Conservation (phyloP, 2,113 vertebrate genomes). For the Origma solitaria region DNA sequence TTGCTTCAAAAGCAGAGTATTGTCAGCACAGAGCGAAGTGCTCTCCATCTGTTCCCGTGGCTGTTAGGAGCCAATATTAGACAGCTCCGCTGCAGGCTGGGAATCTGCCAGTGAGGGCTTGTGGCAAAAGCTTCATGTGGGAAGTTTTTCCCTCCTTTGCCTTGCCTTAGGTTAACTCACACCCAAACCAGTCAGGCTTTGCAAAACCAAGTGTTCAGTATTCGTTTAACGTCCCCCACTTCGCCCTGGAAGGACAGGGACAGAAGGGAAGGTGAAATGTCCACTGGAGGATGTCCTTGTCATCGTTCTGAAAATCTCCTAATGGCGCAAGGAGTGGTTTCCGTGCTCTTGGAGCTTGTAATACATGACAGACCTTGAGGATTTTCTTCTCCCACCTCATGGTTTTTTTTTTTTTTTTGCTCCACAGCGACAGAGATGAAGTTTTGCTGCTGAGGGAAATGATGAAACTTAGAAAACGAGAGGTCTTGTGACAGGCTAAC, state of each 20-base stretch:
- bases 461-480: not conserved
- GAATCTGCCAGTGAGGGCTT: not conserved
- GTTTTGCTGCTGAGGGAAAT: not conserved
- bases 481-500: not conserved
- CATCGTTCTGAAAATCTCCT: not conserved
- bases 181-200: not conserved
- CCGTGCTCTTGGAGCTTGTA: not conserved
- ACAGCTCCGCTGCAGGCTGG: constrained; percentile 11
- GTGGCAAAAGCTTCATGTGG: not conserved
- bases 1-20: constrained; percentile 2
- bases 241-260: not conserved
- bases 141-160: not conserved
- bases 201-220: accelerated
- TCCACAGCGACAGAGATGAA: accelerated
- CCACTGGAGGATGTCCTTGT: not conserved
- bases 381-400: not conserved
- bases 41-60: constrained; percentile 56
- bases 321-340: not conserved
- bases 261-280: not conserved
- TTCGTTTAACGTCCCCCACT: accelerated
- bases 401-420: not conserved
- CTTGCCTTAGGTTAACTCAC: not conserved
- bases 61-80: constrained; percentile 42
- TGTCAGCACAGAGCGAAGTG: not conserved
- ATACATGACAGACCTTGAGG: not conserved